Percentiles rank a stretch among this genome's conserved stretches.
Evolutionary conservation across 2,888 invertebrate species (phyloP).

Genomic region (Phaonia tiefii): DNA sequence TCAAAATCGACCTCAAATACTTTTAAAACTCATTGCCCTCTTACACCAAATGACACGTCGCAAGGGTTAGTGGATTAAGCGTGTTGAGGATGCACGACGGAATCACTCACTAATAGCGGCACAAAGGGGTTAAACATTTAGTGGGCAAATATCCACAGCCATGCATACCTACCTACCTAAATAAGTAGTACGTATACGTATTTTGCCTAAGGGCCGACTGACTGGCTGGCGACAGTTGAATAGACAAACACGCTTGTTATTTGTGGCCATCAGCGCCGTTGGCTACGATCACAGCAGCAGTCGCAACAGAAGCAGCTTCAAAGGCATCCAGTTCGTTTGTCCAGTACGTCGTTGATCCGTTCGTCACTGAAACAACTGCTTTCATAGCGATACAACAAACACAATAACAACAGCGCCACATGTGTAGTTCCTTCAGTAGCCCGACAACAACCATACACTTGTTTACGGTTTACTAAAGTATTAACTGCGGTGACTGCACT

Average conservation of each 20-base stretch:
- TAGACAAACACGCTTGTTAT: constrained; percentile 59
- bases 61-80: no score
- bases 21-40: no score
- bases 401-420: not conserved
- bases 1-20: no score
- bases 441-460: constrained; percentile 10
- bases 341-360: constrained; percentile 38
- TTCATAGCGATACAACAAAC: not conserved
- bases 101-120: no score
- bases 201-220: constrained; percentile 27
- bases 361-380: constrained; percentile 33
- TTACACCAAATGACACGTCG: no score
- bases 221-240: constrained; percentile 63
- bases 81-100: no score
- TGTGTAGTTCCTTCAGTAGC: not conserved
- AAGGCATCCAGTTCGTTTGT: not conserved
- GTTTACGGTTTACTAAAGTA: constrained; percentile 19
- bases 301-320: constrained; percentile 26
- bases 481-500: not conserved
- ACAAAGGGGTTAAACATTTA: no score
- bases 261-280: constrained; percentile 63
- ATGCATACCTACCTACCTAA: not conserved
- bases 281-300: constrained; percentile 57
- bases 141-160: not conserved
- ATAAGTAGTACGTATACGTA: not conserved